These are phyloP conservation scores for Nerophis lumbriciformis DNA, from an alignment of 2,113 vertebrate genomes.

Conservation along the genomic window DNA sequence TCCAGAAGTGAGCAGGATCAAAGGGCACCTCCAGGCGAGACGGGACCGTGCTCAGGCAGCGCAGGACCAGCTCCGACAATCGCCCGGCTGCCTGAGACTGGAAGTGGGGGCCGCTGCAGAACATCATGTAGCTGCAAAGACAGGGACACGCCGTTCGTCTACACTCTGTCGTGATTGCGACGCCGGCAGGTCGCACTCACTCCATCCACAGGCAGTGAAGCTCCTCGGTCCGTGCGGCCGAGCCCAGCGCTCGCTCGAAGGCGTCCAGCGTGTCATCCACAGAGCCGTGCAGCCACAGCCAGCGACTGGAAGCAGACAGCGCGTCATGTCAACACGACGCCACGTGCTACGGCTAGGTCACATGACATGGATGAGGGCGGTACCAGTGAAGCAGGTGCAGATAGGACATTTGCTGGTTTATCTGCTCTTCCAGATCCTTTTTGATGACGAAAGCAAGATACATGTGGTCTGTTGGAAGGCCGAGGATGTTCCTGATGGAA, in stretches of 20 bases:
- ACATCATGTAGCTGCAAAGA: conserved; percentile 42
- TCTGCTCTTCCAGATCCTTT: conserved; percentile 74
- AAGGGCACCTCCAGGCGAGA: conserved; percentile 84
- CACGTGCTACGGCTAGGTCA: neutral
- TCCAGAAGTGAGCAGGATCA: conserved; percentile 92
- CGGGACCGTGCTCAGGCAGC: conserved; percentile 90
- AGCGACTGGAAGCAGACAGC: conserved; percentile 70
- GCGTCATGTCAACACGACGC: neutral
- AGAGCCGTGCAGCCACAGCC: conserved; percentile 81
- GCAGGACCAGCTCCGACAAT: conserved; percentile 88
- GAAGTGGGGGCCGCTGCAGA: conserved; percentile 69
- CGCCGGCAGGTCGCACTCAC: conserved; percentile 72
- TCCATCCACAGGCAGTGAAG: conserved; percentile 91
- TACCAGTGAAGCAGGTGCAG: conserved; percentile 91
- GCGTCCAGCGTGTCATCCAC: conserved; percentile 79
- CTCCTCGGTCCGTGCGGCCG: conserved; percentile 77
- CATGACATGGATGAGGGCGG: neutral
- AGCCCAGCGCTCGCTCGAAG: conserved; percentile 87
- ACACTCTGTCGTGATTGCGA: neutral
- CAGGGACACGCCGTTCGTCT: neutral
- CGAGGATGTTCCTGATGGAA: conserved; percentile 77
- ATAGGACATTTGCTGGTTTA: conserved; percentile 78
- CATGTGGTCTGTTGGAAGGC: conserved; percentile 77
- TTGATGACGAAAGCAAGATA: conserved; percentile 72
- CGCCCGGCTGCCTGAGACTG: conserved; percentile 69